These are phyloP conservation scores for Momotus momota DNA, from an alignment of 2,797 vertebrate species.

Conservation along the genomic window DNA sequence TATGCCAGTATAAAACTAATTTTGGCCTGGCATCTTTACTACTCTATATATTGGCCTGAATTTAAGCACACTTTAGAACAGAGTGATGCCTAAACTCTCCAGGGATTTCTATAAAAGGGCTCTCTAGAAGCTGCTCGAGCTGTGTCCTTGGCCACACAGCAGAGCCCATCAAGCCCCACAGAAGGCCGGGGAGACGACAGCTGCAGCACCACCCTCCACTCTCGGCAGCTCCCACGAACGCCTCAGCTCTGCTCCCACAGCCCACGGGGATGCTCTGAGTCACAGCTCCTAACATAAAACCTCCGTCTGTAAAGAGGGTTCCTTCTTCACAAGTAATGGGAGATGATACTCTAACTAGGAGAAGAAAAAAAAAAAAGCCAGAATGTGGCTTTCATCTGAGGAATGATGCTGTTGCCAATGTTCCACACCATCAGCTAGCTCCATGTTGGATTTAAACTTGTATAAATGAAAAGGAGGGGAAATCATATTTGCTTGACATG, in stretches of 20 bases:
- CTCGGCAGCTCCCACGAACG: neutral
- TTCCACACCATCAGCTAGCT: neutral
- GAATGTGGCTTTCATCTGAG: neutral
- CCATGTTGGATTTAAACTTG: neutral
- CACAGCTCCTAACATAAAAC: neutral
- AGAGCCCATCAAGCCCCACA: neutral
- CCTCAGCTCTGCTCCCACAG: neutral
- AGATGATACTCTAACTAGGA: neutral
- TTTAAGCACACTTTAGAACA: neutral
- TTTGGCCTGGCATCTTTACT: neutral
- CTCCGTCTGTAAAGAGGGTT: neutral
- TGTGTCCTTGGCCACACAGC: fast-evolving
- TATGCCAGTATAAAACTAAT: neutral
- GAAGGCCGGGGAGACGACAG: neutral
- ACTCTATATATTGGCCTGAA: neutral
- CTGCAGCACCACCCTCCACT: neutral
- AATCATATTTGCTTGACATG: neutral
- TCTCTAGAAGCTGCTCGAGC: neutral
- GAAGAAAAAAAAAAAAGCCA: neutral
- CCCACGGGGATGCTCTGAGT: neutral
- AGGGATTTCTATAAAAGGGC: neutral
- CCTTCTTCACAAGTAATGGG: neutral
- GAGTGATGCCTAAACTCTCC: neutral
- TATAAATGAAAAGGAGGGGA: neutral
- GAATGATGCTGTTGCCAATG: neutral